phyloP scores from a whole-genome alignment of 2,113 vertebrate genomes.

The human region DNA sequence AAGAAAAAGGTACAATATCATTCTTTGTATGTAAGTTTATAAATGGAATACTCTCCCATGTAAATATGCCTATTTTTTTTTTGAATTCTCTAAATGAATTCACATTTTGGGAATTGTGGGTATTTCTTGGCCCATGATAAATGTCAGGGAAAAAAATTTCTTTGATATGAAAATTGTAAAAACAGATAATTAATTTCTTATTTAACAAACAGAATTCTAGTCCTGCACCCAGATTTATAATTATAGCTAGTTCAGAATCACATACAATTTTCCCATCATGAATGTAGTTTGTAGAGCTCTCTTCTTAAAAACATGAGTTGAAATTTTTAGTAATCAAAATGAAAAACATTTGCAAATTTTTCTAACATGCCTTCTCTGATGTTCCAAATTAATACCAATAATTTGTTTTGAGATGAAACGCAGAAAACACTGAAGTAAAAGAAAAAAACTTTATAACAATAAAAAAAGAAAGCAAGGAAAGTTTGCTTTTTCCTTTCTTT shows the following conservation, averaged over 20 bases:
- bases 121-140: not conserved
- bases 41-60: not conserved
- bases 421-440: not conserved
- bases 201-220: not conserved
- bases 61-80: not conserved
- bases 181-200: not conserved
- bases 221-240: not conserved
- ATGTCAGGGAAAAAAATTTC: not conserved
- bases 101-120: not conserved
- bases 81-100: not conserved
- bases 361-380: not conserved
- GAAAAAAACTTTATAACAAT: not conserved
- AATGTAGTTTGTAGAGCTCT: not conserved
- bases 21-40: not conserved
- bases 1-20: not conserved
- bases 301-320: not conserved
- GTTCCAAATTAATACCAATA: not conserved
- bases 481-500: not conserved
- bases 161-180: not conserved
- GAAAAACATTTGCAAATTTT: not conserved
- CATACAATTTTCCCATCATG: not conserved
- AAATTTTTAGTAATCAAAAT: not conserved
- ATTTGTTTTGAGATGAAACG: not conserved
- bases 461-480: not conserved
- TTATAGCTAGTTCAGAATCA: not conserved